A percentile compares a stretch with the other conserved stretches of the same genome.
Evolutionary conservation across 2,888 invertebrate species (phyloP).

Genomic region (Pseudolycoriella hygida): DNA sequence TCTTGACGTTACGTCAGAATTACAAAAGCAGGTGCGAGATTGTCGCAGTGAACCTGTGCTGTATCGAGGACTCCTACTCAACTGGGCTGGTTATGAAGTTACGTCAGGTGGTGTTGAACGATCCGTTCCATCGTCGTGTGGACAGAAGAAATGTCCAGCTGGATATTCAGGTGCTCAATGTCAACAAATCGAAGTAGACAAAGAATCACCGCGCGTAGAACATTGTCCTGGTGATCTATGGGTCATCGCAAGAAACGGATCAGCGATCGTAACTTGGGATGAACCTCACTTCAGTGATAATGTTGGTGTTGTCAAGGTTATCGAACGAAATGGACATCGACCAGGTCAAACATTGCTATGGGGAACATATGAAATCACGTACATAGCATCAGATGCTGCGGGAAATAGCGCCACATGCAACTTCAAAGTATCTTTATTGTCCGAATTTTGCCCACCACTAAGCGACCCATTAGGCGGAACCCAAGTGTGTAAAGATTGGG

Average conservation of each 20-base stretch:
- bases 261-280: slow-evolving; percentile 80
- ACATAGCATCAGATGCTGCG: slow-evolving; percentile 82
- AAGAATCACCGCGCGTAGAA: slow-evolving; percentile 69
- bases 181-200: slow-evolving; percentile 66
- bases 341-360: slow-evolving; percentile 77
- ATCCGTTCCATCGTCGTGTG: slow-evolving; percentile 81
- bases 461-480: slow-evolving; percentile 81
- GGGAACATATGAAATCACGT: slow-evolving; percentile 85
- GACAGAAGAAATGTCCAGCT: slow-evolving; percentile 72
- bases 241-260: slow-evolving; percentile 85
- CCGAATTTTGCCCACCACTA: slow-evolving; percentile 81
- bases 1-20: slow-evolving; percentile 77
- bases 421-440: slow-evolving; percentile 76
- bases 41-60: slow-evolving; percentile 84
- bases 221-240: slow-evolving; percentile 88
- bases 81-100: slow-evolving; percentile 89
- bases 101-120: slow-evolving; percentile 78
- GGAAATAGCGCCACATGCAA: slow-evolving; percentile 83
- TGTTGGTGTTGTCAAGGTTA: slow-evolving; percentile 57
- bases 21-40: slow-evolving; percentile 85
- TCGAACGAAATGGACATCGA: slow-evolving; percentile 70
- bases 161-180: slow-evolving; percentile 86
- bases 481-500: slow-evolving; percentile 90
- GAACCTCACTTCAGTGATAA: slow-evolving; percentile 83
- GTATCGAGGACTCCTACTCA: slow-evolving; percentile 66